Evolutionary conservation across 2,113 vertebrate species (phyloP).

Genomic region (Coryphaenoides rupestris): DNA sequence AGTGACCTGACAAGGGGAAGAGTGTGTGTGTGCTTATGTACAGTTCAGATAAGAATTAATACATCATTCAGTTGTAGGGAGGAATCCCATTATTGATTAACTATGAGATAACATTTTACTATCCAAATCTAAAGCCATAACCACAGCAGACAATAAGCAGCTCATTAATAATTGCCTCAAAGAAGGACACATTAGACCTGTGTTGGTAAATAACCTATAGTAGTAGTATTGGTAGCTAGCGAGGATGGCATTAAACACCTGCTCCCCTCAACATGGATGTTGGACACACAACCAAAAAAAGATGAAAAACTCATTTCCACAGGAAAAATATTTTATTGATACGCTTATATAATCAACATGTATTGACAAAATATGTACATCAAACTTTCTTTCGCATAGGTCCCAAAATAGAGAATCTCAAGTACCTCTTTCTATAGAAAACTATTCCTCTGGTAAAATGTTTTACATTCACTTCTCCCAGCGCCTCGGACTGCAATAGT

Average conservation of each 20-base stretch:
- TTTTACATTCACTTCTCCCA: slow-evolving; percentile 91
- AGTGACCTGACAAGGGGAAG: no score
- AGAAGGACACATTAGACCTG: neutral
- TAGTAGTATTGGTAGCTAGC: neutral
- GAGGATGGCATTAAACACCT: slow-evolving; percentile 39
- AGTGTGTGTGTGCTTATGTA: no score
- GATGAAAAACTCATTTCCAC: slow-evolving; percentile 73
- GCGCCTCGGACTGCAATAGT: slow-evolving; percentile 79
- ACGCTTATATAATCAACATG: slow-evolving; percentile 86
- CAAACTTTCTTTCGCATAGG: slow-evolving; percentile 86
- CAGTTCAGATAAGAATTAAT: no score
- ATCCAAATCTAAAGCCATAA: neutral
- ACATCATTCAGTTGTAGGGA: no score
- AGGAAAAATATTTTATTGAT: slow-evolving; percentile 96
- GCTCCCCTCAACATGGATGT: slow-evolving; percentile 32
- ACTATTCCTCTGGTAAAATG: slow-evolving; percentile 82
- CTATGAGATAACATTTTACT: no score
- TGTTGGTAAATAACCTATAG: neutral
- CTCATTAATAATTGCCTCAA: neutral
- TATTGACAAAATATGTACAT: slow-evolving; percentile 98
- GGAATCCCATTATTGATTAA: no score
- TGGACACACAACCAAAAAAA: slow-evolving; percentile 8
- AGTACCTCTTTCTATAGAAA: slow-evolving; percentile 95
- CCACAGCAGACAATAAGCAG: neutral
- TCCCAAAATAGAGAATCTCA: slow-evolving; percentile 93